Evolutionary conservation across 2,888 invertebrate species (phyloP).

Genomic region (Heliconius ismenius): DNA sequence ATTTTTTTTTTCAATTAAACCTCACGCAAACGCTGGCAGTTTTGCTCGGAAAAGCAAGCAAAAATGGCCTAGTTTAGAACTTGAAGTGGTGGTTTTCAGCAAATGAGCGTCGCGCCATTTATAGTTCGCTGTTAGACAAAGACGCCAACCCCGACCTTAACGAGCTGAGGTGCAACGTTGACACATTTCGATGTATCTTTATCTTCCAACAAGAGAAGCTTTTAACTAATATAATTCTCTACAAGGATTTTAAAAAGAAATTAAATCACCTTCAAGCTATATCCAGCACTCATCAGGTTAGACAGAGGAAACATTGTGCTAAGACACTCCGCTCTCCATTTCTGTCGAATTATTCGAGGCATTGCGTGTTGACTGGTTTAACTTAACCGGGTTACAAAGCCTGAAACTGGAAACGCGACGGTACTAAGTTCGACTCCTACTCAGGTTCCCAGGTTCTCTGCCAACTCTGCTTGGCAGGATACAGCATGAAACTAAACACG

Average conservation of each 20-base stretch:
- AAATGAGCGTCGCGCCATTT: constrained; percentile 42
- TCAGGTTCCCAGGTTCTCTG: no score
- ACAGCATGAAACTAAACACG: no score
- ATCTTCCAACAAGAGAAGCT: constrained; percentile 6
- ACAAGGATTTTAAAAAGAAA: no score
- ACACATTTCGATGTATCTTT: background rate
- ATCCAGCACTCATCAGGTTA: no score
- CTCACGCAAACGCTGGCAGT: constrained; percentile 2
- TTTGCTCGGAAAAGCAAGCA: constrained; percentile 7
- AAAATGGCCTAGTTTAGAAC: constrained; percentile 27
- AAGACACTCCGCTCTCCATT: no score
- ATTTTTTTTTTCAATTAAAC: constrained; percentile 11
- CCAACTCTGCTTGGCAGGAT: fast-evolving
- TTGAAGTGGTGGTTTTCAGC: constrained; percentile 37
- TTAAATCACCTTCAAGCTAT: no score
- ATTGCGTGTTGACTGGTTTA: no score
- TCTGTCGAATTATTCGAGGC: no score
- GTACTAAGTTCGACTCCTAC: no score
- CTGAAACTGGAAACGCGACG: no score
- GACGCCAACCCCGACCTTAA: constrained; percentile 54
- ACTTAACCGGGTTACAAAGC: no score
- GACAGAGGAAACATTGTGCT: no score
- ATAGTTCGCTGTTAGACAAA: constrained; percentile 55
- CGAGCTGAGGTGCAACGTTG: constrained; percentile 20
- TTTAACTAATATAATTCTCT: constrained; percentile 11